phyloP scores from a whole-genome alignment of 1,140 invertebrate genomes.

The Ceratoteleas bidentatus region DNA sequence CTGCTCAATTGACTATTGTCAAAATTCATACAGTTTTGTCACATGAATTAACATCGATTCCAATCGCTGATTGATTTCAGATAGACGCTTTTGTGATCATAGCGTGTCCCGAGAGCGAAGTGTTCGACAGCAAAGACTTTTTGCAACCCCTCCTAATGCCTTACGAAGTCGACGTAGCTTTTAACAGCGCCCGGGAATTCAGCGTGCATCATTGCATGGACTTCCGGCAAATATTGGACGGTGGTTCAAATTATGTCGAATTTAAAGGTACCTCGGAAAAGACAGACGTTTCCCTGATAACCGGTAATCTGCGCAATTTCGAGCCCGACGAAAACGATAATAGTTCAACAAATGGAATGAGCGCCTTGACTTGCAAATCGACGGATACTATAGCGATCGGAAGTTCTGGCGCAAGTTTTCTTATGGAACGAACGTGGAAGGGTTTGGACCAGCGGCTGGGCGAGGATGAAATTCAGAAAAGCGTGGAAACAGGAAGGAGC shows the following conservation, averaged over 20 bases:
- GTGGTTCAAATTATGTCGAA: constrained; percentile 82
- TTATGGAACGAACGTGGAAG: constrained; percentile 86
- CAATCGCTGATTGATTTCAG: constrained; percentile 82
- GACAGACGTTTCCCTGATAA: constrained; percentile 87
- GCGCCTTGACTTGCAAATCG: constrained; percentile 72
- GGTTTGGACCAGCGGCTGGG: constrained; percentile 88
- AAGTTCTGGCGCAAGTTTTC: constrained; percentile 82
- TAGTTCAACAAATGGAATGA: constrained; percentile 68
- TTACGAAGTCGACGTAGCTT: constrained; percentile 94
- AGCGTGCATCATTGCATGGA: constrained; percentile 87
- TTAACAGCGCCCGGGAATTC: constrained; percentile 85
- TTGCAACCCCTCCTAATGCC: constrained; percentile 95
- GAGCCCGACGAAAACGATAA: constrained; percentile 59
- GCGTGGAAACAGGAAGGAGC: constrained; percentile 83
- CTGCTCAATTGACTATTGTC: no score
- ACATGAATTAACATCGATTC: no score
- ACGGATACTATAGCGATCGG: constrained; percentile 79
- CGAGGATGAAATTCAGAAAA: constrained; percentile 83
- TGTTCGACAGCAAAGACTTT: constrained; percentile 92
- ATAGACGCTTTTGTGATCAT: constrained; percentile 95
- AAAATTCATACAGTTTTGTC: no score
- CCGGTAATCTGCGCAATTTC: constrained; percentile 83
- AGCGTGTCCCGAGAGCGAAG: constrained; percentile 92
- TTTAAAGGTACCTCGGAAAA: constrained; percentile 76
- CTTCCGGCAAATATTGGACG: constrained; percentile 88